Percentiles rank a stretch among this genome's conserved stretches.
Evolutionary conservation across 1,140 invertebrate genomes (phyloP).

Genomic region (Halesus radiatus): DNA sequence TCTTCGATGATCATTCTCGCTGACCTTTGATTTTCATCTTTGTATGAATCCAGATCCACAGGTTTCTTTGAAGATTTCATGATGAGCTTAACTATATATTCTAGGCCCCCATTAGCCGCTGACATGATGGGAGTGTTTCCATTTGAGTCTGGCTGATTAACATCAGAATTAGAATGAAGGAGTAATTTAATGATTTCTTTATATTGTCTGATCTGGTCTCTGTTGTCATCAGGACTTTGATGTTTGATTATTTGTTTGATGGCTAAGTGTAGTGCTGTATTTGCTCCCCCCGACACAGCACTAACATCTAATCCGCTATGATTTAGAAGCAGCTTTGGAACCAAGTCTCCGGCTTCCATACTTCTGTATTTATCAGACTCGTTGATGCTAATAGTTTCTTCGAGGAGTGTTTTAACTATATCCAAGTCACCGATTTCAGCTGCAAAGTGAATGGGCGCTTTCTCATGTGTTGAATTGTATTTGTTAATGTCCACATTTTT

Average conservation of each 20-base stretch:
- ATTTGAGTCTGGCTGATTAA: slow-evolving; percentile 74
- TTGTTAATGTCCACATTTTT: slow-evolving; percentile 77
- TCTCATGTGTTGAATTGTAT: slow-evolving; percentile 73
- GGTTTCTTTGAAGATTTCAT: slow-evolving; percentile 66
- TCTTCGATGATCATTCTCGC: slow-evolving; percentile 71
- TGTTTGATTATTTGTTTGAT: slow-evolving; percentile 69
- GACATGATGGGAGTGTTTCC: slow-evolving; percentile 76
- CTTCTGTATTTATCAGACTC: too few relatives aligned
- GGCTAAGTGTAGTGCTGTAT: slow-evolving; percentile 76
- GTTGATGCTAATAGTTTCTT: slow-evolving; percentile 66
- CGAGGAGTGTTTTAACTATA: slow-evolving; percentile 71
- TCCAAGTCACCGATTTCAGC: slow-evolving; percentile 71
- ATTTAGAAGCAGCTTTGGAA: too few relatives aligned
- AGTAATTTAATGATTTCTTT: slow-evolving; percentile 70
- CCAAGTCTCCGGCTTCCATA: too few relatives aligned
- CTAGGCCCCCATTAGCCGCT: slow-evolving; percentile 71
- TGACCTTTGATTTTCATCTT: slow-evolving; percentile 70
- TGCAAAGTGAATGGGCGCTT: slow-evolving; percentile 78
- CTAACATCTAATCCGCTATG: slow-evolving; percentile 65
- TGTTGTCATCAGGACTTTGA: slow-evolving; percentile 66
- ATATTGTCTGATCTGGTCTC: slow-evolving; percentile 64
- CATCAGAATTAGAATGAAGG: slow-evolving; percentile 73
- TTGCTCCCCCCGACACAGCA: slow-evolving; percentile 68
- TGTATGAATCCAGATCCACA: slow-evolving; percentile 73
- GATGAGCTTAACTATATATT: slow-evolving; percentile 67